These are phyloP conservation scores for Typhlichthys eigenmanni DNA, from an alignment of 2,797 vertebrate genomes.

Conservation along the genomic window DNA sequence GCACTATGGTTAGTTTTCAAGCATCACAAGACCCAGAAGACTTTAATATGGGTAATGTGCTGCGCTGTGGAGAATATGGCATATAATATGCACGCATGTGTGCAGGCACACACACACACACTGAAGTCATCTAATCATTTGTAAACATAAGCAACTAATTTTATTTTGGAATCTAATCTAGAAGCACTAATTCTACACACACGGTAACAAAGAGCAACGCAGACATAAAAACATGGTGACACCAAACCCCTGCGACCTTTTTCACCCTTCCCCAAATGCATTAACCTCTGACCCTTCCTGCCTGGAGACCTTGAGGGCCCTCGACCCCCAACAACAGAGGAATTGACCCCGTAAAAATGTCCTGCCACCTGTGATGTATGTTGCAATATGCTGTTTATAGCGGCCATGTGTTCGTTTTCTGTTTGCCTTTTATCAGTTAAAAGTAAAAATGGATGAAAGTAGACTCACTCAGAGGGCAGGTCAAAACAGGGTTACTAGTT, in stretches of 20 bases:
- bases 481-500: too few relatives aligned
- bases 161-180: too few relatives aligned
- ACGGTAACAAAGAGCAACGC: not conserved
- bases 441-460: too few relatives aligned
- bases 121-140: not conserved
- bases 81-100: not conserved
- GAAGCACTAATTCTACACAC: not conserved
- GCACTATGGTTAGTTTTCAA: not conserved
- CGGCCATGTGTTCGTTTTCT: too few relatives aligned
- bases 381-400: not conserved
- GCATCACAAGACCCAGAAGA: conserved; percentile 4
- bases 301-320: conserved; percentile 7
- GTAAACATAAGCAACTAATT: not conserved
- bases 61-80: conserved; percentile 18
- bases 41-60: conserved; percentile 31
- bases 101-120: not conserved
- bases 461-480: too few relatives aligned
- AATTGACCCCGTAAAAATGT: conserved; percentile 14
- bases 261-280: conserved; percentile 22
- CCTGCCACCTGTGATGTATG: conserved; percentile 22
- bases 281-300: conserved; percentile 53
- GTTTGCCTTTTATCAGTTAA: too few relatives aligned
- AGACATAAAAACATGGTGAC: conserved; percentile 26
- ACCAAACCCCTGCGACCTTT: conserved; percentile 53
- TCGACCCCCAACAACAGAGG: conserved; percentile 26